Conservation (phyloP, 2,113 vertebrate genomes). For the Reinhardtius hippoglossoides region DNA sequence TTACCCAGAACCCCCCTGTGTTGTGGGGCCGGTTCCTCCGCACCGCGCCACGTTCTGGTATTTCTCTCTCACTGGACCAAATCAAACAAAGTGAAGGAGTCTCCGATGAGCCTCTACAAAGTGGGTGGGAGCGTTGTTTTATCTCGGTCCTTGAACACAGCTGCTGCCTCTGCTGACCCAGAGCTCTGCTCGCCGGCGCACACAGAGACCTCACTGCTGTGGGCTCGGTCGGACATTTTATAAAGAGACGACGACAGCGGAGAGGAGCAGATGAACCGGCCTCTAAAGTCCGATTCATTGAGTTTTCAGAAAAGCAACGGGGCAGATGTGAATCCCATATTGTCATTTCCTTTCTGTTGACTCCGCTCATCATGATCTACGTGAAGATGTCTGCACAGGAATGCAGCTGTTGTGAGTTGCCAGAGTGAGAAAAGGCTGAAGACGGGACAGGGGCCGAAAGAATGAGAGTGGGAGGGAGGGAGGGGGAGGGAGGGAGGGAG, state of each 20-base stretch:
- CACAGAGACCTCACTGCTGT: too few relatives aligned
- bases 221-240: too few relatives aligned
- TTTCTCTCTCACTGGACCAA: constrained; percentile 29
- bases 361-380: background rate
- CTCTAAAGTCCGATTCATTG: background rate
- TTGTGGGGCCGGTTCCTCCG: background rate
- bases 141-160: constrained; percentile 45
- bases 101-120: constrained; percentile 13
- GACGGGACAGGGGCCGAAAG: constrained; percentile 32
- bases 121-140: constrained; percentile 30
- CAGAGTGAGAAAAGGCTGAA: background rate
- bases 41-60: constrained; percentile 7
- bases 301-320: background rate
- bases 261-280: too few relatives aligned
- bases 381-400: constrained; percentile 22
- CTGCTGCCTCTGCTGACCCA: constrained; percentile 18
- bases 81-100: constrained; percentile 18
- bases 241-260: too few relatives aligned
- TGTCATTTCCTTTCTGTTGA: background rate
- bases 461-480: constrained; percentile 43
- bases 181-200: too few relatives aligned
- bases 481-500: constrained; percentile 38
- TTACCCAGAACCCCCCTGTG: background rate
- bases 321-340: background rate
- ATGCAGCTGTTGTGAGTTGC: background rate